phyloP scores from a whole-genome alignment of 64 coral and sea anemone genomes.

The Porites lutea region DNA sequence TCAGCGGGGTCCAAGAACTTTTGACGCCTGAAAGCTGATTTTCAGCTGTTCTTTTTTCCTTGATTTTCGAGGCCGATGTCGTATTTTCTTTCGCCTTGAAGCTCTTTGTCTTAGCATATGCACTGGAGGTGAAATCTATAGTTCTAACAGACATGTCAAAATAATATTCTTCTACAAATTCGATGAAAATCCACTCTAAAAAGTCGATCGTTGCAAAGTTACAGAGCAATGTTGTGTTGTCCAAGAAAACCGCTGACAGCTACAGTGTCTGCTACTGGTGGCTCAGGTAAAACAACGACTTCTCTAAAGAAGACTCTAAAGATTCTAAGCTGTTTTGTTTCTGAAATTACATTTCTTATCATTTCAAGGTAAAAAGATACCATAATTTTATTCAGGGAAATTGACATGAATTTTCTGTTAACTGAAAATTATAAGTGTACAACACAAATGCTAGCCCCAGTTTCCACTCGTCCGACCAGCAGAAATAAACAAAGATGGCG shows the following conservation, averaged over 20 bases:
- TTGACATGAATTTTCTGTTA: no score
- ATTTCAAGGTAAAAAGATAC: no score
- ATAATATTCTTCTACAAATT: not conserved
- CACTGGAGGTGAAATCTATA: constrained; percentile 84
- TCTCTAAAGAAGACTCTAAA: no score
- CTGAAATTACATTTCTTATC: no score
- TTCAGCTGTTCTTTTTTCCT: constrained; percentile 73
- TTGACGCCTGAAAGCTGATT: constrained; percentile 64
- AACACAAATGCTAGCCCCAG: not conserved
- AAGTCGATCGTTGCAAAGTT: not conserved
- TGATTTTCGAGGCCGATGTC: constrained; percentile 71
- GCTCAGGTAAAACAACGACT: not conserved
- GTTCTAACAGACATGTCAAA: constrained; percentile 76
- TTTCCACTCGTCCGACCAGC: not conserved
- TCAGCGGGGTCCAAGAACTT: constrained; percentile 91
- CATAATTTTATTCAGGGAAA: no score
- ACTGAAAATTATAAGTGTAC: no score
- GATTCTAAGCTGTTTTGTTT: no score
- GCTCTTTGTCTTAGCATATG: constrained; percentile 92
- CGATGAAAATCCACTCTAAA: not conserved
- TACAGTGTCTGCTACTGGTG: no score
- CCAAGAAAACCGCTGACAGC: constrained; percentile 39
- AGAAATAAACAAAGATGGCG: constrained; percentile 63
- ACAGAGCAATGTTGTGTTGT: not conserved
- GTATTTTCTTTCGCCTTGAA: constrained; percentile 92